Evolutionary conservation across 2,888 invertebrate genomes (phyloP), one percentile per base, ranked within the genome.

Genomic region (Sylvicola cinctus): DNA sequence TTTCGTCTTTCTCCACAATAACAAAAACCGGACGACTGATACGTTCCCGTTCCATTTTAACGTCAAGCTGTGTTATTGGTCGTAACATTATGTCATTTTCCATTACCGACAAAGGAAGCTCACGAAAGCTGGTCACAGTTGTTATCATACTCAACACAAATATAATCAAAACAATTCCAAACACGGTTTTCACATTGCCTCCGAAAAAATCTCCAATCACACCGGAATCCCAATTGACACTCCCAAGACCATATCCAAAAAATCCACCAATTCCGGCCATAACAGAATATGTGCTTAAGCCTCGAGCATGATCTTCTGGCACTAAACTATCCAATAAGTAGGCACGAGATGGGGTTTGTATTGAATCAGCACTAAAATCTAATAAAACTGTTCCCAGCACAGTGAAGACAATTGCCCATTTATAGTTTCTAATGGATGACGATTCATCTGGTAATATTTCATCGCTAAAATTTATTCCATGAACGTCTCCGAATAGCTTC

Each of bases 281-380:
- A 15, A 70, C 57, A 1, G 71, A 69, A 44, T 71, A 73, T 29
- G 64, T 66, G 38, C 68, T 69, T 38, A 73, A 48, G 0, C 70
- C 72, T 32, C 56, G 54, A 0, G 66, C 59, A 43, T 73, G 71
- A 48, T 73, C 71, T 44, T 65, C 64, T 55, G 42, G 10, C 41
- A 39, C 35, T 17, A 33, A 30, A 35, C 4, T 15, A 20, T 73
- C 73, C 30, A 73, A 50, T 34, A 73, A 50, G 48, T 70, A 71
- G 6, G 72, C 67, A 40, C 72, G 52, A 2, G 69, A 61, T 1
- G 72, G 72, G 29, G 68, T 68, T 47, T 72, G 72, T 41, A 70
- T 70, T 2, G 70, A 69, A 46, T 73, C 72, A 13, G 71, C 69
- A 50, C 68, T 63, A 43, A 71, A 70, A 45, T 73, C 72, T 39